Evolutionary conservation across 2,113 vertebrate genomes (phyloP).

Genomic region (Toxotes jaculatrix): DNA sequence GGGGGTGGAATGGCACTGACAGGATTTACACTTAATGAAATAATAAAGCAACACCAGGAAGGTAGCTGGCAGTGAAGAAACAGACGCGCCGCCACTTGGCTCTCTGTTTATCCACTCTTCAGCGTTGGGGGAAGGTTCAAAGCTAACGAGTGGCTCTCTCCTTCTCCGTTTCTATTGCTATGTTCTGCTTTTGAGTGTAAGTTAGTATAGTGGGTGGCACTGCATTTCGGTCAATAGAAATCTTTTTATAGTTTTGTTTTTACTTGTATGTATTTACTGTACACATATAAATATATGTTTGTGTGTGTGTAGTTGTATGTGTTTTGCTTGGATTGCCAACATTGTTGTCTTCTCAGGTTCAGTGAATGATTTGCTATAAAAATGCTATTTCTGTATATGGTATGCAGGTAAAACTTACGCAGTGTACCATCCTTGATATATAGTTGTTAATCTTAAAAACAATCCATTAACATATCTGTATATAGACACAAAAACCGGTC

Average conservation of each 20-base stretch:
- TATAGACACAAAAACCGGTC: not conserved
- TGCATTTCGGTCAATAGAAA: conserved; percentile 38
- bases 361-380: not conserved
- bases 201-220: conserved; percentile 26
- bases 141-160: conserved; percentile 50
- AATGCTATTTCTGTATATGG: not conserved
- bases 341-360: not conserved
- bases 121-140: conserved; percentile 57
- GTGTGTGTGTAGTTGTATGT: not conserved
- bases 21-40: conserved; percentile 97
- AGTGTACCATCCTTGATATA: not conserved
- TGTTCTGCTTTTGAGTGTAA: conserved; percentile 35
- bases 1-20: conserved; percentile 79
- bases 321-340: not conserved
- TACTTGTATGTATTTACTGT: conserved; percentile 8
- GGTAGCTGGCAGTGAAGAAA: conserved; percentile 84
- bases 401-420: not conserved
- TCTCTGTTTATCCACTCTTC: conserved; percentile 71
- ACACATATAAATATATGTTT: not conserved
- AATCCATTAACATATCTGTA: not conserved
- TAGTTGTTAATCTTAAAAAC: not conserved
- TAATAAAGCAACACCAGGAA: conserved; percentile 92
- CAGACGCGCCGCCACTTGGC: conserved; percentile 56
- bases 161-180: conserved; percentile 24
- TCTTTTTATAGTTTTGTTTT: conserved; percentile 19